phyloP scores from a whole-genome alignment of 2,888 invertebrate genomes.

The Pachydiplax longipennis region DNA sequence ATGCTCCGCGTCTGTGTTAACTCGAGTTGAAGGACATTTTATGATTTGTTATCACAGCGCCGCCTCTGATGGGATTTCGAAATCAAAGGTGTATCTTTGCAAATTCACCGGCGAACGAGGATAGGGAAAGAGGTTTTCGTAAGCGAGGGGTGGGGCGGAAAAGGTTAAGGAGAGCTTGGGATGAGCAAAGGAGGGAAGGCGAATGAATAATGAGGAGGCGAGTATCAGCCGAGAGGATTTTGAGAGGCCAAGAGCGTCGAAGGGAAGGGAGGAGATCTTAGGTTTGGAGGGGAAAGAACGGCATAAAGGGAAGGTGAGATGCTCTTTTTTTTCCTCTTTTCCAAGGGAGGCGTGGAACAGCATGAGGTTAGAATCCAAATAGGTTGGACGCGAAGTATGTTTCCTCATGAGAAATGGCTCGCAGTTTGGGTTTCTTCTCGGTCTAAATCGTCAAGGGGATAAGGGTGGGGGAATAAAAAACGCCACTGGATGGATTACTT shows the following conservation, averaged over 20 bases:
- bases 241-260: background rate
- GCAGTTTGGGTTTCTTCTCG: background rate
- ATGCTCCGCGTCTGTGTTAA: too few species aligned
- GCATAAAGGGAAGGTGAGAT: background rate
- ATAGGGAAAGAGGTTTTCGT: background rate
- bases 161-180: background rate
- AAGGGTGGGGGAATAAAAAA: background rate
- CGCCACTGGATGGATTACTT: background rate
- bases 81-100: too few species aligned
- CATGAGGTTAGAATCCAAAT: constrained; percentile 28
- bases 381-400: background rate
- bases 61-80: too few species aligned
- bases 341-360: background rate
- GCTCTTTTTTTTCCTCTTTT: background rate
- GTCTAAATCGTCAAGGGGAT: background rate
- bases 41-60: too few species aligned
- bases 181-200: background rate
- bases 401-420: background rate
- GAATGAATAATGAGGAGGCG: background rate
- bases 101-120: too few species aligned
- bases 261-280: background rate
- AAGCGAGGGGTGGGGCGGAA: background rate
- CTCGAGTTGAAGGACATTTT: too few species aligned
- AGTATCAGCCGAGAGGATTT: background rate
- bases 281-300: background rate